A percentile compares a stretch with the other conserved stretches of the same genome.
phyloP scores from a whole-genome alignment of 2,888 invertebrate species.

The Melinaea menophilus region DNA sequence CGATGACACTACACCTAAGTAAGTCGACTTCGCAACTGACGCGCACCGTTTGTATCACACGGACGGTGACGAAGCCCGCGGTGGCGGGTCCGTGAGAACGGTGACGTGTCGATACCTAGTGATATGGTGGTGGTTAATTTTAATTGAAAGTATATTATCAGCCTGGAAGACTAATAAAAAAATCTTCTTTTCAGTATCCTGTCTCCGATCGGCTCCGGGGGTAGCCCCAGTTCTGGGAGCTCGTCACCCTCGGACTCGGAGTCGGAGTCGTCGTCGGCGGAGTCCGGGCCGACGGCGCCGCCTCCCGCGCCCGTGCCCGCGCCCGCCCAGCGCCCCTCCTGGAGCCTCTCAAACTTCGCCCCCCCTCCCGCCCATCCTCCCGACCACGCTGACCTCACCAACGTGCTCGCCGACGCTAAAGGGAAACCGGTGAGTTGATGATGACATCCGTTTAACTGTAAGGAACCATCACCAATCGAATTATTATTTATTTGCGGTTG shows the following conservation, averaged over 20 bases:
- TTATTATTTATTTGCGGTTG: no score
- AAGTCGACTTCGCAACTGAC: conserved; percentile 13
- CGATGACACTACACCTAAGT: conserved; percentile 5
- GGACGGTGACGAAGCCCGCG: neutral
- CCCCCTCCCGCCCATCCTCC: conserved; percentile 58
- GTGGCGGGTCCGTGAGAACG: neutral
- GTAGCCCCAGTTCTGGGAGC: conserved; percentile 72
- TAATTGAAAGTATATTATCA: neutral
- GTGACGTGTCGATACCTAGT: neutral
- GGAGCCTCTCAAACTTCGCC: conserved; percentile 68
- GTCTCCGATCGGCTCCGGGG: conserved; percentile 67
- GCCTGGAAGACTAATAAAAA: neutral
- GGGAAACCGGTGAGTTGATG: conserved; percentile 61
- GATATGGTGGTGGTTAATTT: neutral
- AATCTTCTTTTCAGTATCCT: conserved; percentile 53
- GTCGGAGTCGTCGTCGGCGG: conserved; percentile 79
- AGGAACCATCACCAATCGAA: no score
- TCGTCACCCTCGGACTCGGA: conserved; percentile 81
- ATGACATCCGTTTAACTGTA: neutral
- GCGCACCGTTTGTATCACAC: neutral
- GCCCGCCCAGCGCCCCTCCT: conserved; percentile 69
- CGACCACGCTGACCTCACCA: conserved; percentile 69
- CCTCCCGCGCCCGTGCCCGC: conserved; percentile 55
- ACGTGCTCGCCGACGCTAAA: conserved; percentile 75
- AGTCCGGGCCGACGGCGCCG: conserved; percentile 45